Evolutionary conservation across 2,113 vertebrate species (phyloP).

Genomic region (Vireo altiloquus): DNA sequence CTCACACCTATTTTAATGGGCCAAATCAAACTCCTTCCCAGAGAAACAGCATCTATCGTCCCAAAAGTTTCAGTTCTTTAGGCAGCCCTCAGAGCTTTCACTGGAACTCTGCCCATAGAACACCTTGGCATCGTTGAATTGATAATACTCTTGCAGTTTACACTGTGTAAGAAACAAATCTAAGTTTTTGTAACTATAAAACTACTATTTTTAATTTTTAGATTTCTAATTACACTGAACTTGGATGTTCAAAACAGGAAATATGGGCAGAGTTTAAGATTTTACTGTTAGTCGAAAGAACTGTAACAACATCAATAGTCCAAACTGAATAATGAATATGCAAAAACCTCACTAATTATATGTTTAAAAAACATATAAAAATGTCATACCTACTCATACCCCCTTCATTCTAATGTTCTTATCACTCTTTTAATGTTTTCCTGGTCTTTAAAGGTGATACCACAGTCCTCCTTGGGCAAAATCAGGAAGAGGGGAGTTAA

Average conservation of each 20-base stretch:
- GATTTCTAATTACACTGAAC: not conserved
- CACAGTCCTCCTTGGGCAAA: not conserved
- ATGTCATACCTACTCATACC: not conserved
- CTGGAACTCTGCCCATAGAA: not conserved
- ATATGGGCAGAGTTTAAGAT: not conserved
- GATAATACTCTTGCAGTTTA: not conserved
- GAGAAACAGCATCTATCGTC: not conserved
- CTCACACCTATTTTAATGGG: not conserved
- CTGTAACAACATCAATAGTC: not conserved
- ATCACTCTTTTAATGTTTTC: not conserved
- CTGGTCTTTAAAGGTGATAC: not conserved
- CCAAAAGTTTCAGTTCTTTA: not conserved
- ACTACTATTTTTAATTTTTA: not conserved
- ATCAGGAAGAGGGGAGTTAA: not conserved
- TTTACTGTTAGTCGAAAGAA: not conserved
- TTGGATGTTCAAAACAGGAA: not conserved
- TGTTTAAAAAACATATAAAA: not conserved
- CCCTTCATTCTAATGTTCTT: not conserved
- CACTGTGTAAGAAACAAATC: not conserved
- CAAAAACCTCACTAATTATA: not conserved
- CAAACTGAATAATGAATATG: not conserved
- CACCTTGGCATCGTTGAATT: not conserved
- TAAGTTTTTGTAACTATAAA: not conserved
- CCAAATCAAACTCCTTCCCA: not conserved
- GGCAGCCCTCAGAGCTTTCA: not conserved